These are phyloP conservation scores for Phacellophora camtschatica DNA, from an alignment of 30 jellyfish, hydroid and myxozoan genomes.

Conservation along the genomic window DNA sequence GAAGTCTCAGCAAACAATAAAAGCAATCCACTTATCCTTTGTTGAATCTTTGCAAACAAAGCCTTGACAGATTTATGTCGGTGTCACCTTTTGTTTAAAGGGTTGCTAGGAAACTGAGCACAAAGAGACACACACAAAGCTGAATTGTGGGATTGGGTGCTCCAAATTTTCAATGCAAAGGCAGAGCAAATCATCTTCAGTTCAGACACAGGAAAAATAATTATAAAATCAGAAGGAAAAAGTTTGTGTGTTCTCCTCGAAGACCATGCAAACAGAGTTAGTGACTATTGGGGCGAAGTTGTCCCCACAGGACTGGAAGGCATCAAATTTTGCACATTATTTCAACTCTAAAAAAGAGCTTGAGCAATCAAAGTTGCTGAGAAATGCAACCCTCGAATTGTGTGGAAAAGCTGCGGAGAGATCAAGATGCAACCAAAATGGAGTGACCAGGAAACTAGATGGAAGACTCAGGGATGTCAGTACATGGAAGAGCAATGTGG, in stretches of 20 bases:
- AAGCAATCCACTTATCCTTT: too few relatives aligned
- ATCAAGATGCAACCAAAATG: slow-evolving; percentile 45
- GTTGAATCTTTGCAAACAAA: background rate
- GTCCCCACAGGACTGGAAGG: slow-evolving; percentile 71
- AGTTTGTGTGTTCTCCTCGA: too few relatives aligned
- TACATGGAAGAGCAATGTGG: slow-evolving; percentile 51
- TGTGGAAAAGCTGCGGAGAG: slow-evolving; percentile 55
- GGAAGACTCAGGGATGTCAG: slow-evolving; percentile 40
- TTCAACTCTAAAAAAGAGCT: slow-evolving; percentile 60
- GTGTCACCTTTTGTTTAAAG: background rate
- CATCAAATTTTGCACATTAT: slow-evolving; percentile 61
- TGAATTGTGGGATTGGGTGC: background rate
- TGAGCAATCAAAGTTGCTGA: slow-evolving; percentile 59
- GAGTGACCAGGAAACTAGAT: slow-evolving; percentile 44
- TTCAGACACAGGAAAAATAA: background rate
- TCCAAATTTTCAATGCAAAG: background rate
- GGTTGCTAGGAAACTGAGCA: slow-evolving; percentile 27
- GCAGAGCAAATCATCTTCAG: background rate
- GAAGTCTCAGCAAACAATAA: too few relatives aligned
- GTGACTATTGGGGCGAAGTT: slow-evolving; percentile 49
- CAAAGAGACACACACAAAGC: slow-evolving; percentile 14
- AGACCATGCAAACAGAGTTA: slow-evolving; percentile 52
- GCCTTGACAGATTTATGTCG: too few relatives aligned
- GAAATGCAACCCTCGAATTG: slow-evolving; percentile 51
- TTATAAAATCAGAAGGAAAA: too few relatives aligned